These are phyloP conservation scores for Phengaris alcon DNA, from an alignment of 2,888 invertebrate genomes.

Conservation along the genomic window DNA sequence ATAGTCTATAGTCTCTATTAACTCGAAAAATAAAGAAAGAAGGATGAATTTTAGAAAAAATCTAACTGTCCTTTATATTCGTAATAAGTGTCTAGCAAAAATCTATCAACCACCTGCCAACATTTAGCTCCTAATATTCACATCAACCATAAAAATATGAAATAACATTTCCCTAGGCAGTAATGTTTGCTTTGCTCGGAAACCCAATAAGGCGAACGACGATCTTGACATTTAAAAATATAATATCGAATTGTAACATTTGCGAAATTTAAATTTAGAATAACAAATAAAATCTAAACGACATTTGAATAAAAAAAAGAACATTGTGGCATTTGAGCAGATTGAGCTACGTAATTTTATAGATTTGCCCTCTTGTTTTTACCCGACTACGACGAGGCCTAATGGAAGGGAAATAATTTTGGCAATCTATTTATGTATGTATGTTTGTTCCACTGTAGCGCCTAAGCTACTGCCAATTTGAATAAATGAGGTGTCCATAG, in stretches of 20 bases:
- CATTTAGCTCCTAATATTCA: background rate
- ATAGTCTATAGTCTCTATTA: background rate
- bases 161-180: background rate
- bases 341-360: too few relatives aligned
- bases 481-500: too few relatives aligned
- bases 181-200: background rate
- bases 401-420: too few relatives aligned
- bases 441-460: too few relatives aligned
- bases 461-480: too few relatives aligned
- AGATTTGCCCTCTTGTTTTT: too few relatives aligned
- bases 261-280: constrained; percentile 13
- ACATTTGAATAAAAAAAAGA: background rate
- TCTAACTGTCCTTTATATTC: too few relatives aligned
- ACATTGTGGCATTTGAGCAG: background rate
- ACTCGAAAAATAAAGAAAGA: background rate
- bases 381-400: too few relatives aligned
- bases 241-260: constrained; percentile 4
- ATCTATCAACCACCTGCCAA: background rate
- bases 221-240: constrained; percentile 23
- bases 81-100: too few relatives aligned
- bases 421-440: too few relatives aligned
- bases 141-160: background rate
- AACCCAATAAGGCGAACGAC: background rate
- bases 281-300: background rate
- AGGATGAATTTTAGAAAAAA: background rate